Evolutionary conservation across 23 tunicate species (phyloP), one percentile per base, ranked within the genome.

Genomic region (Ascidia mentula): DNA sequence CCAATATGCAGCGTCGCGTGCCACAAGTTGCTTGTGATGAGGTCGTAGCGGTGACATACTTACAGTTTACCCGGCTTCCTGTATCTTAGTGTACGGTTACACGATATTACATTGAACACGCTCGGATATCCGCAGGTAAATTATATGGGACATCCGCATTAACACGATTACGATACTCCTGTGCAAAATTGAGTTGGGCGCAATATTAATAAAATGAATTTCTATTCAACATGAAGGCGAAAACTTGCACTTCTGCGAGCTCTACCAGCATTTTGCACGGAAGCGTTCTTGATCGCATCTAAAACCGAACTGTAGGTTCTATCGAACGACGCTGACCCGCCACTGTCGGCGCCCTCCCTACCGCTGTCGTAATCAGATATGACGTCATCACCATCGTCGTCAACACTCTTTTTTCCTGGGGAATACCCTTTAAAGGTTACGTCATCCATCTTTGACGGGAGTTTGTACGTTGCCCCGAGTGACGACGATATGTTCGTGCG

Each of bases 341-440:
- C 65, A n/a, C n/a, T n/a, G 12, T 53, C 65, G 13, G 65, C 24
- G 65, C 7, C 1, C 2, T 53, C 65, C 7, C 65, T 6, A 53
- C 65, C 24, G 65, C 65, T 53, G 65, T 53, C 65, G 65, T 53
- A 53, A 53, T 53, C 65, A 53, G 65, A 53, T 20, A 53, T 53
- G 7, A 53, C 65, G 65, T 53, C 65, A 53, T 28, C 24, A 9
- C 22, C 65, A 28, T 53, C 65, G 13, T 28, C 24, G 65, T 53
- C 65, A 26, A 20, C 24, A 3, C 28, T 53, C 12, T 3, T 3
- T 6, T 6, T 53, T 53, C 2, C 2, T 9, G 65, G 65, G 13
- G 65, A 53, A 20, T 9, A 3, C 65, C 65, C 28, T 53, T 3
- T 5, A 6, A 53, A 20, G 7, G 7, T 26, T 3, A 28, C 22